Percentiles rank a stretch among this genome's conserved stretches.
Conservation (phyloP, 2,113 vertebrate genomes). For the Lampris megalopsis region DNA sequence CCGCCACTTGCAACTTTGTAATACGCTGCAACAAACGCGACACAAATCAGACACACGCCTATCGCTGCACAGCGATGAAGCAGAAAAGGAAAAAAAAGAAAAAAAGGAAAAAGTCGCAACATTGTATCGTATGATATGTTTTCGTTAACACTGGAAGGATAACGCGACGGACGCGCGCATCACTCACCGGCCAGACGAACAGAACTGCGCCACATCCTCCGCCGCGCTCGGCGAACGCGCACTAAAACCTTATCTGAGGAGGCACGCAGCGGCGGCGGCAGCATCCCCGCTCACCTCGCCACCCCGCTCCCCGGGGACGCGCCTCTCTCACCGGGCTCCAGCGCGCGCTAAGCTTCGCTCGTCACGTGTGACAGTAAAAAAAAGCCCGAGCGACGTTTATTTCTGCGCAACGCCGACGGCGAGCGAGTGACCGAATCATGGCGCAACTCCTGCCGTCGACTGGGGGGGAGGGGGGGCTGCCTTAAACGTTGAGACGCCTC, state of each 20-base stretch:
- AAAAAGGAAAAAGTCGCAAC: too few species aligned
- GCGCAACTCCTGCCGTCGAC: not conserved
- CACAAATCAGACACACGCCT: too few species aligned
- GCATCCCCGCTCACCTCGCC: constrained; percentile 51
- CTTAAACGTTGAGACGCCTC: too few species aligned
- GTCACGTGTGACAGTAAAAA: constrained; percentile 13
- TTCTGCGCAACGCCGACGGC: constrained; percentile 52
- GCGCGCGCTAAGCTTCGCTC: not conserved
- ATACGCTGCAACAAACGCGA: too few species aligned
- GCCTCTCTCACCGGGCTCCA: constrained; percentile 12
- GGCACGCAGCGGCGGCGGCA: not conserved
- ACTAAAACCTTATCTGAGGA: too few species aligned
- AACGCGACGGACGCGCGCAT: constrained; percentile 48
- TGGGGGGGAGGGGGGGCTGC: too few species aligned
- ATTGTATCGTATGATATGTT: not conserved
- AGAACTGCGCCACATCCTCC: constrained; percentile 81
- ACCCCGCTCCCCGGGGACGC: constrained; percentile 35
- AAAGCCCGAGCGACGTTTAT: constrained; percentile 23
- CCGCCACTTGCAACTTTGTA: too few species aligned
- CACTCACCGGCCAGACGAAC: constrained; percentile 67
- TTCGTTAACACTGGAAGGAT: not conserved
- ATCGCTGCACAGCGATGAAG: too few species aligned
- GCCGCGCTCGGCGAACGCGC: not conserved
- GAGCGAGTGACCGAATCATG: constrained; percentile 28
- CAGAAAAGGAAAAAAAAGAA: too few species aligned